phyloP scores from a whole-genome alignment of 1,140 invertebrate species.

The Tetranychus urticae region DNA sequence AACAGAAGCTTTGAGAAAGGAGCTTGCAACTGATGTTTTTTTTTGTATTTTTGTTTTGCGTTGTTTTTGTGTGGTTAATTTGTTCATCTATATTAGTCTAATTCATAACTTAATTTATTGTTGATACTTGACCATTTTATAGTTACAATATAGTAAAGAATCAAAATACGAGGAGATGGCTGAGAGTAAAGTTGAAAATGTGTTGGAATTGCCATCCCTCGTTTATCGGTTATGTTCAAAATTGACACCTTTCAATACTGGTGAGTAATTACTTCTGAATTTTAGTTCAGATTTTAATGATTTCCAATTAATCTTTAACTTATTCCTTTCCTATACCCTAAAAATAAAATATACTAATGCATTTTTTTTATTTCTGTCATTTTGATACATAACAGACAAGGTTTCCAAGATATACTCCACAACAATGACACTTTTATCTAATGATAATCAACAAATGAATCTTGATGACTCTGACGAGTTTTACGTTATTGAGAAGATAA shows the following conservation, averaged over 20 bases:
- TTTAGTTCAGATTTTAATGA: background rate
- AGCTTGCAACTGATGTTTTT: no score
- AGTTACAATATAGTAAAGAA: no score
- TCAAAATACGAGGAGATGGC: no score
- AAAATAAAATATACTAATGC: no score
- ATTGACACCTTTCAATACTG: background rate
- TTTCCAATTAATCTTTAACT: background rate
- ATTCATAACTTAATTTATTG: no score
- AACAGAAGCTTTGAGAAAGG: no score
- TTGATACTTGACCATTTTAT: no score
- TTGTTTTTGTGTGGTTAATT: no score
- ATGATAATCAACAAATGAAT: background rate
- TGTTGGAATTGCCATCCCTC: conserved; percentile 1
- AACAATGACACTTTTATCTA: background rate
- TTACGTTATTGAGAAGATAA: conserved; percentile 3
- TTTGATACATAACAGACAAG: background rate
- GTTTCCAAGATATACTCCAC: background rate
- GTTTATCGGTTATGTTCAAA: conserved; percentile 3
- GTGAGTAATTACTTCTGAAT: background rate
- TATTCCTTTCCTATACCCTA: no score
- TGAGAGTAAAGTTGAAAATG: background rate
- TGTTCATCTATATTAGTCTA: no score
- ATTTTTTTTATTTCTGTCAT: background rate
- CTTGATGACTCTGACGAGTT: conserved; percentile 5
- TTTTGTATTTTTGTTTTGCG: no score